These are phyloP conservation scores for Dryococelus australis DNA, from an alignment of 2,888 invertebrate genomes.

Conservation along the genomic window DNA sequence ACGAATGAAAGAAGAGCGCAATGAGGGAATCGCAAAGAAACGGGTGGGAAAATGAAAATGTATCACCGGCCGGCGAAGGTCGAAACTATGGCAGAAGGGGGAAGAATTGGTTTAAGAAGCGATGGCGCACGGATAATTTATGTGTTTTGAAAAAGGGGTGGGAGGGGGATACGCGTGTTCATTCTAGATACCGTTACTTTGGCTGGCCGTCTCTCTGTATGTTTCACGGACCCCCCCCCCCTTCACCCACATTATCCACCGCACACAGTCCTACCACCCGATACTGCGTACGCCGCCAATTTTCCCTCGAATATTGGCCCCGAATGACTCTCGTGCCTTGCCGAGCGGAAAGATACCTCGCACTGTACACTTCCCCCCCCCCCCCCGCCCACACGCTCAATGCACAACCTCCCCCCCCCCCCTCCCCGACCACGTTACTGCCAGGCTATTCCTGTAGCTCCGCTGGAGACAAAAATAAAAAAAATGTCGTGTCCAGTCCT, in stretches of 20 bases:
- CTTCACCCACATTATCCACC: not conserved
- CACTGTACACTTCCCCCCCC: not conserved
- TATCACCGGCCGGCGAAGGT: not conserved
- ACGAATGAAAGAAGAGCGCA: not conserved
- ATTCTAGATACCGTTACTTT: not conserved
- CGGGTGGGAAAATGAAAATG: not conserved
- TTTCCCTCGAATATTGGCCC: constrained; percentile 10
- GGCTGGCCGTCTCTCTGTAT: constrained; percentile 16
- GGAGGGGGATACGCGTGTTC: not conserved
- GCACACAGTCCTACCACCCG: not conserved
- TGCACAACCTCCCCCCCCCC: too few species aligned
- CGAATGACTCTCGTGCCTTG: not conserved
- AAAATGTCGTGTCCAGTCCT: not conserved
- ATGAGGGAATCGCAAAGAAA: constrained; percentile 1
- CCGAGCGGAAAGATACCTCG: not conserved
- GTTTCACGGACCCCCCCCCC: not conserved
- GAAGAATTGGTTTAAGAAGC: constrained; percentile 3
- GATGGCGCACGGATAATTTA: not conserved
- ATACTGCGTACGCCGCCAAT: not conserved
- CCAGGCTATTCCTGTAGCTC: not conserved
- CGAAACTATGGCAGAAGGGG: not conserved
- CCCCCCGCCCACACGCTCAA: not conserved
- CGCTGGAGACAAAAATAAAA: not conserved
- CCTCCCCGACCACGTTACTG: too few species aligned
- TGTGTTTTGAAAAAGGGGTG: not conserved